phyloP scores from a whole-genome alignment of 2,888 invertebrate genomes.

The Acronicta leporina region DNA sequence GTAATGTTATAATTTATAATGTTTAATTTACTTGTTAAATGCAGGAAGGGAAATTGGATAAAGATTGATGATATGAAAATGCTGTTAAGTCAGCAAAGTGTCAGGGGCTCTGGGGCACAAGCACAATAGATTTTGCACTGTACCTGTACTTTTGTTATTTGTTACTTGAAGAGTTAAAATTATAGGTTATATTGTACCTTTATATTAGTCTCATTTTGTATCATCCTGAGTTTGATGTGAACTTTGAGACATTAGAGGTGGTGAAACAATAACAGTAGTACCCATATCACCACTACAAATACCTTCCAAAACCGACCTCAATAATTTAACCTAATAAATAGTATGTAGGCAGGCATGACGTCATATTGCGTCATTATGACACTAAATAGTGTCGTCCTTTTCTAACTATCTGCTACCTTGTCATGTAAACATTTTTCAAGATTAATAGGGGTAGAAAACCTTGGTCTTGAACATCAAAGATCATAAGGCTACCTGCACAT shows the following conservation, averaged over 20 bases:
- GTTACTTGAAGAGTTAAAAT: too few species aligned
- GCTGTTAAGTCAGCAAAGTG: too few species aligned
- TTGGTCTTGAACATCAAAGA: not conserved
- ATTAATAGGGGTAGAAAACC: slow-evolving; percentile 2
- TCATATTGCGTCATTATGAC: slow-evolving; percentile 21
- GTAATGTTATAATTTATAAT: slow-evolving; percentile 22
- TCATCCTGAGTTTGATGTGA: not conserved
- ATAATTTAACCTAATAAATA: slow-evolving; percentile 57
- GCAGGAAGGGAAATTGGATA: slow-evolving; percentile 4
- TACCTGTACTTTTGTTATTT: too few species aligned
- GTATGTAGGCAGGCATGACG: slow-evolving; percentile 45
- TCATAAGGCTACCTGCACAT: slow-evolving; percentile 37
- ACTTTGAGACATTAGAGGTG: not conserved
- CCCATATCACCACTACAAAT: slow-evolving; percentile 33
- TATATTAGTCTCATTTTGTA: not conserved
- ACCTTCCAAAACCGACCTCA: slow-evolving; percentile 38
- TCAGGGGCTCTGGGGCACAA: too few species aligned
- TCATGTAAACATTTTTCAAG: slow-evolving; percentile 9
- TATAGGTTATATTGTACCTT: too few species aligned
- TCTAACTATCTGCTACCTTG: slow-evolving; percentile 10
- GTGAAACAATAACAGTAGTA: slow-evolving; percentile 21
- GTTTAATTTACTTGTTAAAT: not conserved
- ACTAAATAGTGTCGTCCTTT: slow-evolving; percentile 22
- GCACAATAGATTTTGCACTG: too few species aligned
- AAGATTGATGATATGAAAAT: too few species aligned